A percentile compares a stretch with the other conserved stretches of the same genome.
Conservation (phyloP, 2,113 vertebrate genomes). For the Sus scrofa region DNA sequence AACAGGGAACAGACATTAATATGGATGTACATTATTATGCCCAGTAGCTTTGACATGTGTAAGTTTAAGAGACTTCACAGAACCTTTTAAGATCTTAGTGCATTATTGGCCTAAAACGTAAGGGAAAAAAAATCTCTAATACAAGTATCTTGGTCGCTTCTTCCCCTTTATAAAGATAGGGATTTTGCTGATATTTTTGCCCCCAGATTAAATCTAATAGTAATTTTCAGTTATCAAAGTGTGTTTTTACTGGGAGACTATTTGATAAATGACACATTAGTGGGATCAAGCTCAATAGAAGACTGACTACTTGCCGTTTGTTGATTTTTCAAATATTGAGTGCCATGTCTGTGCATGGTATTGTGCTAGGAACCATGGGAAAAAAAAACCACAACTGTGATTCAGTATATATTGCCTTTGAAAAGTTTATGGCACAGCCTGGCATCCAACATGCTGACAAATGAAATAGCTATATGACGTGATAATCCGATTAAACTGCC, state of each 20-base stretch:
- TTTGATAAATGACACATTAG: background rate
- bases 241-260: background rate
- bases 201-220: background rate
- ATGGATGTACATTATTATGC: background rate
- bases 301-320: background rate
- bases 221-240: background rate
- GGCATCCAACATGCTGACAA: background rate
- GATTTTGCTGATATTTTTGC: background rate
- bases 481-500: background rate
- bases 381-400: background rate
- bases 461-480: background rate
- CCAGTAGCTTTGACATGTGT: background rate
- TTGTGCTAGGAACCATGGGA: background rate
- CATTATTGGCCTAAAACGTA: background rate
- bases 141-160: background rate
- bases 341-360: background rate
- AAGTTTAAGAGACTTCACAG: background rate
- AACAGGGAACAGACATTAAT: background rate
- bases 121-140: background rate
- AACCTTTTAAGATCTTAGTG: background rate
- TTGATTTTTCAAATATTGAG: slow-evolving; percentile 23
- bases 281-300: background rate
- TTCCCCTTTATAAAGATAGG: background rate
- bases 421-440: background rate
- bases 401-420: background rate